Conservation (phyloP, 2,113 vertebrate genomes). For the Lamprotornis superbus region DNA sequence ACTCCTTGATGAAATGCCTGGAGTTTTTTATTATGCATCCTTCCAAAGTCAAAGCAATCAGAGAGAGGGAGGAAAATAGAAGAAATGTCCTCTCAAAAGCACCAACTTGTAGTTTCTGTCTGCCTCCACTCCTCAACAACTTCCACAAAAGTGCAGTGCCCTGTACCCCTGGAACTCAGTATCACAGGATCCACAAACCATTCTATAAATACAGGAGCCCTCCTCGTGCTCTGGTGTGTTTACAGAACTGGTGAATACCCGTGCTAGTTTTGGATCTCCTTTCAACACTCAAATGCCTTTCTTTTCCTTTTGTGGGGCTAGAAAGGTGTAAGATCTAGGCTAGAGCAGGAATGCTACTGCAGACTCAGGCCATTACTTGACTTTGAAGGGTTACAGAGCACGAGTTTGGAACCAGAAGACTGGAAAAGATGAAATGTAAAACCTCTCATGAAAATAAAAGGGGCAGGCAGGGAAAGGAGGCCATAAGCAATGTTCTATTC, state of each 20-base stretch:
- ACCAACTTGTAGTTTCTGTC: neutral
- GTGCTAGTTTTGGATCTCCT: neutral
- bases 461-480: neutral
- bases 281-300: neutral
- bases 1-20: neutral
- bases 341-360: neutral
- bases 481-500: neutral
- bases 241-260: neutral
- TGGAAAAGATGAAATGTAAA: neutral
- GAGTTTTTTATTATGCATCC: neutral
- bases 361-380: neutral
- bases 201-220: neutral
- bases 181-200: neutral
- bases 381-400: neutral
- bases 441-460: neutral
- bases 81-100: neutral
- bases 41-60: neutral
- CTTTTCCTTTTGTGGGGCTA: neutral
- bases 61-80: neutral
- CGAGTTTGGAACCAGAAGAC: neutral
- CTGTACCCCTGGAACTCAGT: neutral
- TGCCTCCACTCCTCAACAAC: neutral
- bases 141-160: neutral
- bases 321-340: neutral
- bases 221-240: neutral